A percentile compares a stretch with the other conserved stretches of the same genome.
These are phyloP conservation scores for sheep (Ovis aries) DNA, from an alignment of 2,113 vertebrate genomes.

Conservation along the genomic window ARS-UI_Ramb_v3.0 NC_056060.1:11561001-11561500, in stretches of 20 bases:
- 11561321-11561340: not conserved
- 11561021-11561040: not conserved
- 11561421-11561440: not conserved
- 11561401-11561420: not conserved
- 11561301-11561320: not conserved
- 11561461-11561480: not conserved
- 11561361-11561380: not conserved
- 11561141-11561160: not conserved
- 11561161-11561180: not conserved
- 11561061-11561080: not conserved
- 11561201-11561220: not conserved
- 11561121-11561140: constrained; percentile 8
- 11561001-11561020: not conserved
- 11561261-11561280: not conserved
- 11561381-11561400: not conserved
- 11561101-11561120: not conserved
- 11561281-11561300: not conserved
- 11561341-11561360: not conserved
- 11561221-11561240: not conserved
- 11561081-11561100: not conserved
- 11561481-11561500: not conserved
- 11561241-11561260: not conserved
- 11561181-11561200: not conserved
- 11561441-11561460: not conserved
- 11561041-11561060: not conserved